Evolutionary conservation across 2,888 invertebrate genomes (phyloP), one percentile per base, ranked within the genome.

Genomic region (Nowickia ferox): DNA sequence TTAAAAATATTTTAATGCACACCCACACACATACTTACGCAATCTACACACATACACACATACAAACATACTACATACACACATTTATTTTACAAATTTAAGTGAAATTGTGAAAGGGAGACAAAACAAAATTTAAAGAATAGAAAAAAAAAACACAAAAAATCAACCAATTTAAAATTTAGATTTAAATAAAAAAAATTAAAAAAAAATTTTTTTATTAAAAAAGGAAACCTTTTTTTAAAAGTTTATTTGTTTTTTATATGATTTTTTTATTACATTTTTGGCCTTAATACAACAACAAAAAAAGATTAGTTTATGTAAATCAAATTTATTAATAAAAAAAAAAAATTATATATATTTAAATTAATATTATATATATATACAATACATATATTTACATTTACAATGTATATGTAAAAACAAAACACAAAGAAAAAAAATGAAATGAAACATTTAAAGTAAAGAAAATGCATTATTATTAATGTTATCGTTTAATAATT

Each of bases 271-370:
- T 89, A 91, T 84, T 90, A 86, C 87, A 90, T 91, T 91, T 90
- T 90, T 91, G 91, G 91, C 91, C 91, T 91, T 91, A 90, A 89
- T 88, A 83, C 81, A 78, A 88, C 87, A 87, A 84, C 65, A 87
- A 84, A 78, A 88, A 87, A 74, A 80, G 77, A 88, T 88, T 89
- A 87, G 89, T 87, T 89, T 87, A 30, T 30, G 30, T 30, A 88
- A 86, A 88, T 86, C 75, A 86, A 86, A 86, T 86, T 83, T 86
- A 86, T 83, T 74, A 83, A 77, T 77, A 78, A 78, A 65, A 19
- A 83, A 65, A 17, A n/a, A 38, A 44, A 22, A 48, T 30, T 83
- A 82, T 79, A 87, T 84, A 87, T 84, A 81, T 84, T 81, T 80
- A 80, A 84, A 84, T 82, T 83, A 84, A 84, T 72, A 77, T 79